Evolutionary conservation across 2,797 vertebrate species (phyloP), one percentile per base, ranked within the genome.

Genomic region (Halcyon leucocephala): DNA sequence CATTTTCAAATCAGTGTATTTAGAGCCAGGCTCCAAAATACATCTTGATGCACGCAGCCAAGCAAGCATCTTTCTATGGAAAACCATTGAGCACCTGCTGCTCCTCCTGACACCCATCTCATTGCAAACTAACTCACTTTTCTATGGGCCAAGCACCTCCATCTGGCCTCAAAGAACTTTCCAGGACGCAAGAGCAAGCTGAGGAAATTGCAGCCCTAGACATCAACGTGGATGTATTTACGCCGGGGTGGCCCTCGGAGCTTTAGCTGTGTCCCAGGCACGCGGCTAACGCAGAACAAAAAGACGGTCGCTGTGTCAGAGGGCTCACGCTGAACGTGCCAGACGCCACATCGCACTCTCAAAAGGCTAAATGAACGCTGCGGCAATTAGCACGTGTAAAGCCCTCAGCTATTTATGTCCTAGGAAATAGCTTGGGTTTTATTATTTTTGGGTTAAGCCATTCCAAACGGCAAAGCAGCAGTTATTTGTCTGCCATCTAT

Each of bases 401-500:
- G 74, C 84, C 89, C 83, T 95, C 86, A 96, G 94, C 81, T 90
- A 96, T 96, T 86, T 57, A 41, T 81, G 84, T 94, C 83, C 88
- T 66, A 95, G 95, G 82, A 93, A 95, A 95, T 91, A 86, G 81
- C 55, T 85, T 65, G 70, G 80, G 78, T 94, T 94, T 93, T 84
- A 82, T 90, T 95, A 82, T 93, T 97, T 96, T 95, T 71, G 81
- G 91, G 95, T 84, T 90, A 94, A 91, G 72, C 52, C 86, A 33
- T 87, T 93, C 81, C 91, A 93, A 96, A 90, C 6, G 6, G 91
- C 85, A 96, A 87, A 86, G 66, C 66, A 60, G 90, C 86, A 78
- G 91, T 86, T 92, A 94, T 96, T 95, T 94, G 81, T 88, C 91
- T 97, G 94, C 85, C 87, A 89, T 95, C 94, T 93, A 94, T 82